Percentiles rank a stretch among this genome's conserved stretches.
Conservation (phyloP, 2,113 vertebrate genomes). For the Lipophrys pholis region DNA sequence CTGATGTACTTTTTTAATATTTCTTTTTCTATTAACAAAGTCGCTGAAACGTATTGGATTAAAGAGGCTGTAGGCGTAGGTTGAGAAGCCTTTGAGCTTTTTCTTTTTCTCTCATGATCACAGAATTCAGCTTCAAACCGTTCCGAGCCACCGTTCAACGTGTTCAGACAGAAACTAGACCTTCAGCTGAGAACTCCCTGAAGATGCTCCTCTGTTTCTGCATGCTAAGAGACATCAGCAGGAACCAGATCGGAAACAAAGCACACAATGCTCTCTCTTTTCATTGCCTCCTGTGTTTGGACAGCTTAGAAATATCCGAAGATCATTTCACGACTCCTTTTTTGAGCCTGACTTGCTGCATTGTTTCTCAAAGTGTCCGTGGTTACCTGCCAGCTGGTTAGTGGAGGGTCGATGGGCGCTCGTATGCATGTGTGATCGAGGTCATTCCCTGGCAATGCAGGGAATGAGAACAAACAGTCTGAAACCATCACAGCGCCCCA, state of each 20-base stretch:
- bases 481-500: constrained; percentile 60
- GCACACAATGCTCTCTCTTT: constrained; percentile 59
- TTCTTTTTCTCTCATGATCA: too few species aligned
- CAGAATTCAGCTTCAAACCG: too few species aligned
- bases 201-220: constrained; percentile 46
- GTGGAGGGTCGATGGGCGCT: constrained; percentile 61
- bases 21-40: too few species aligned
- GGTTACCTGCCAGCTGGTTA: constrained; percentile 78
- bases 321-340: constrained; percentile 29
- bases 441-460: constrained; percentile 57
- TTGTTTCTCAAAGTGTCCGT: constrained; percentile 74
- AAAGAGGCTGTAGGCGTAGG: too few species aligned
- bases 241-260: constrained; percentile 76
- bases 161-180: too few species aligned
- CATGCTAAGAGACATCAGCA: constrained; percentile 66
- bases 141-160: too few species aligned
- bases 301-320: constrained; percentile 10
- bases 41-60: too few species aligned
- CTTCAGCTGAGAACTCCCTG: constrained; percentile 54
- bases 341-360: constrained; percentile 63
- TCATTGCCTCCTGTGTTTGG: constrained; percentile 20
- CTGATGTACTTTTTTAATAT: too few species aligned
- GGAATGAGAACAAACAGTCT: constrained; percentile 67
- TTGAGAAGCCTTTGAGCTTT: too few species aligned
- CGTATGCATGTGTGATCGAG: constrained; percentile 42